Evolutionary conservation across 2,113 vertebrate genomes (phyloP), one percentile per base, ranked within the genome.

Genomic region (Eclectus roratus): DNA sequence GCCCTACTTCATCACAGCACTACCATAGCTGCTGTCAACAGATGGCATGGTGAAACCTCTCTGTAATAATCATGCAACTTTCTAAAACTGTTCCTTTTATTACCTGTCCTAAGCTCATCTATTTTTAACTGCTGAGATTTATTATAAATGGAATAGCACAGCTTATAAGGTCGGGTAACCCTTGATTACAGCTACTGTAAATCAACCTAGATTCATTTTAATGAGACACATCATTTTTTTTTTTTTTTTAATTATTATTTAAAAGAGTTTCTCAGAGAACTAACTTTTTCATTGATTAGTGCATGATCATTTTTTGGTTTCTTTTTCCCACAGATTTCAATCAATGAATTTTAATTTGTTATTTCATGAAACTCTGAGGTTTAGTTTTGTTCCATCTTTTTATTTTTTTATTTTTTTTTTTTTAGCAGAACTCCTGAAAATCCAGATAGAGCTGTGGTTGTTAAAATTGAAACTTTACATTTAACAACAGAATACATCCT

Each of bases 141-240:
- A 97, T 97, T 97, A 96, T 91, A 97, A 97, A 96, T 95, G 85
- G 88, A 95, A 91, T 87, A 96, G 63, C 83, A 96, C 84, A 96
- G 92, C 58, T 89, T 96, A 91, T 94, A 97, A 97, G 94, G 94
- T 97, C 52, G 37, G 63, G 50, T 68, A 97, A 96, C 91, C 89
- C 85, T 96, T 97, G 87, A 97, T 97, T 97, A 93, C 93, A 94
- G 85, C 44, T 86, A 69, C 63, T 96, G 77, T 96, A 96, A 97
- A 96, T 97, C 95, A 98, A 93, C 78, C 87, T 93, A 95, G 80
- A 93, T 94, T 97, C 85, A 95, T 97, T 97, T 96, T 95, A 97
- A 96, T 95, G 80, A 96, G 77, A 91, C 46, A 78, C 11, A 49
- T 49, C 9, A 28, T 88, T 27, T 25, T 50, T 37, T n/a, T 11